Base-by-base conservation (phyloP, 1,140 invertebrate species). In the Sitodiplosis mosellana region DNA sequence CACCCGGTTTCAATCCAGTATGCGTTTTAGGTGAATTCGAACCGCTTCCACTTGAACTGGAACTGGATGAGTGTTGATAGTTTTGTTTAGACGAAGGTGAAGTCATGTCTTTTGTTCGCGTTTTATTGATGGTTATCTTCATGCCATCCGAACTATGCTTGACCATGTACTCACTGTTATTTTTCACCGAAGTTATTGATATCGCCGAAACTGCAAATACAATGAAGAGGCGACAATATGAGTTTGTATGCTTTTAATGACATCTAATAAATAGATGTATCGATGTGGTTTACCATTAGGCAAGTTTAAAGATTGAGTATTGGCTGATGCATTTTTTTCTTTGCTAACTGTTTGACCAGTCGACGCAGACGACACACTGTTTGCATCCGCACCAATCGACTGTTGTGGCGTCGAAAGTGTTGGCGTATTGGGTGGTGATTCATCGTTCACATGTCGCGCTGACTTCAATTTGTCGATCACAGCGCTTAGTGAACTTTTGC, bases 81-180 rank as follows among this genome's bases (percentile, higher is more conserved):
- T 74, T 0, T 73, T 78, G 11, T 20, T 14, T 18, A 44, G n/a
- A 14, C 17, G 46, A 22, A 4, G 46, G 36, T 37, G 46, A 47
- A 5, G 46, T 15, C 15, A 33, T 15, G 33, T 48, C 47, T 42
- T 80, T 80, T n/a, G 73, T 77, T 48, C 78, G 70, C 1, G 84
- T 85, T 68, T 89, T 90, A 56, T 88, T 90, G 8, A 90, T 87
- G 0, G 85, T 91, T 45, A 91, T 75, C 60, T 89, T 91, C 64
- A 90, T 83, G 1, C 85, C 86, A 56, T 87, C 85, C 40, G 59
- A 58, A 49, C 82, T 85, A 33, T 78, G 78, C 55, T 87, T 87
- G 0, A 87, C 80, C 76, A 86, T 87, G 54, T 89, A 91, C 54
- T 89, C 86, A 1, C 36, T 69, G 1, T 65, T 59, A 27, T 27